Base-by-base conservation (phyloP, 2,888 invertebrate genomes). In the Antitype chi region DNA sequence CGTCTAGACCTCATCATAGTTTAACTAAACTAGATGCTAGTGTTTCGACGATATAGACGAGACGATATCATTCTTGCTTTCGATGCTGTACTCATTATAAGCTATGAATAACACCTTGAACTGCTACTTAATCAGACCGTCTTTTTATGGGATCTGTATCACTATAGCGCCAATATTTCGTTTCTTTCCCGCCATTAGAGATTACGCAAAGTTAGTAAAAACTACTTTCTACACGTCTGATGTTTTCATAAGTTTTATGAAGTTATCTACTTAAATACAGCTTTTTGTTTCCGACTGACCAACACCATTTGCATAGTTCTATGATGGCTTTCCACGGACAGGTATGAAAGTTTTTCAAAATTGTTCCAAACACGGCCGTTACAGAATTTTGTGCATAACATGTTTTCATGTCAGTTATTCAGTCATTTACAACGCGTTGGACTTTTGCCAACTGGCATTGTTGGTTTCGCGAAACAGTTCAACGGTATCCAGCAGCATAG, bases 351-450 rank as follows among this genome's bases (percentile, higher is more conserved):
- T 71, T 52, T 49, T 64, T 59, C 28, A 28, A 64, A 70, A 85
- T 70, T 52, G 38, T 73, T 55, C 67, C 63, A 63, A 81, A 85
- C 69, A 57, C 47, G 49, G 57, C 13, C 25, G 32, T 64, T 73
- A 70, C 57, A n/a, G 20, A 76, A 55, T 69, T 68, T 47, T 72
- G 49, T 55, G 63, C 67, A 70, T 68, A 82, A 74, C 71, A 38
- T 66, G 60, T 59, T 53, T 69, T 70, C 71, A 73, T 82, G 73
- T 77, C 76, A 77, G 77, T 82, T 73, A 76, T 77, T 82, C 72
- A 74, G 73, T 74, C 77, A 70, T 85, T 80, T 78, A 85, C 76
- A 81, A 73, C 66, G 38, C 47, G 43, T 69, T 88, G 88, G 87
- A 68, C 28, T 0, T 32, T 53, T 76, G 85, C 87, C 87, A 88